Conservation (phyloP, 1,140 invertebrate genomes). For the Zaprionus ghesquierei region DNA sequence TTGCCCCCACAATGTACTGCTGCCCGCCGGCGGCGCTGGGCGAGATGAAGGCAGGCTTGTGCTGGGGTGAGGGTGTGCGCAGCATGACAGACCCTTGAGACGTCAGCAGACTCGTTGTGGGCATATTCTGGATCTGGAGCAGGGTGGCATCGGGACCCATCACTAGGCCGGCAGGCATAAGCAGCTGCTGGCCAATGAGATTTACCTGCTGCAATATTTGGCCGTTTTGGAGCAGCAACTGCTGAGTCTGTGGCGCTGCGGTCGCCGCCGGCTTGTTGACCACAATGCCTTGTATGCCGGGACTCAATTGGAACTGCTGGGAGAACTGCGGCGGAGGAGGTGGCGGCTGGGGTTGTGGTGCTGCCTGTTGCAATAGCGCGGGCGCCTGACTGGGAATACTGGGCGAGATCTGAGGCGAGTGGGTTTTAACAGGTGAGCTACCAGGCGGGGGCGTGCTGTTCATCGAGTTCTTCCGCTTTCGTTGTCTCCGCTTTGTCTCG, state of each 20-base stretch:
- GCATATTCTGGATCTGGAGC: constrained; percentile 90
- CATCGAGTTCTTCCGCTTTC: constrained; percentile 56
- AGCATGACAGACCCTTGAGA: constrained; percentile 88
- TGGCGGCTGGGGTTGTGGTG: constrained; percentile 22
- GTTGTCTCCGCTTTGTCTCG: constrained; percentile 82
- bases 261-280: constrained; percentile 85
- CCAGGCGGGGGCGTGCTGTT: constrained; percentile 58
- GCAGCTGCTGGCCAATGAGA: constrained; percentile 91
- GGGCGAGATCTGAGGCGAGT: constrained; percentile 80
- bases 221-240: constrained; percentile 86
- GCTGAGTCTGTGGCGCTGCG: constrained; percentile 87
- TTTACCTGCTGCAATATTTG: constrained; percentile 89
- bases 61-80: constrained; percentile 87
- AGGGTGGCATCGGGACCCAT: constrained; percentile 88
- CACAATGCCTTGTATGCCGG: constrained; percentile 83
- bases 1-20: constrained; percentile 85
- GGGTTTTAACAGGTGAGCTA: constrained; percentile 52
- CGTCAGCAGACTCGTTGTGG: constrained; percentile 80
- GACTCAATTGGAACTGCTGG: constrained; percentile 87
- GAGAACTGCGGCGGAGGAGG: constrained; percentile 84
- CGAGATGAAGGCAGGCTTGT: constrained; percentile 90
- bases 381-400: constrained; percentile 79
- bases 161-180: constrained; percentile 91
- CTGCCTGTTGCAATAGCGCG: constrained; percentile 64
- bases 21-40: constrained; percentile 88